Percentiles rank a stretch among this genome's conserved stretches.
These are phyloP conservation scores for Acrocephalus kingi DNA, from an alignment of 2,113 vertebrate species.

Conservation along the genomic window DNA sequence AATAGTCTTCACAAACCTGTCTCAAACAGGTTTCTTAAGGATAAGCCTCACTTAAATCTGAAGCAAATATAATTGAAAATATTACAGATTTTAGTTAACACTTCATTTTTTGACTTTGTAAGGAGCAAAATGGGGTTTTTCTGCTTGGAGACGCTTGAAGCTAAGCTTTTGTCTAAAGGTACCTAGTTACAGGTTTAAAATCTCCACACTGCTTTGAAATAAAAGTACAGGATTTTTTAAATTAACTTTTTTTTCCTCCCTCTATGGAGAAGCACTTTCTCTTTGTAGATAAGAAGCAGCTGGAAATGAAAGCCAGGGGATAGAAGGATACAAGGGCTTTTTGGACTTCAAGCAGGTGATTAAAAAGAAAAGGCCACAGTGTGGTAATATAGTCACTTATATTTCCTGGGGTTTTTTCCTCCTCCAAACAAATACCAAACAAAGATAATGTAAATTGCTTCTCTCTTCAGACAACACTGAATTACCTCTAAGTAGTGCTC, in stretches of 20 bases:
- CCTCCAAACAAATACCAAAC: neutral
- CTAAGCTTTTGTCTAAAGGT: neutral
- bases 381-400: neutral
- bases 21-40: neutral
- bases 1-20: constrained; percentile 3
- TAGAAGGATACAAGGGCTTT: neutral
- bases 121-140: neutral
- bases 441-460: neutral
- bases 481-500: neutral
- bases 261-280: neutral
- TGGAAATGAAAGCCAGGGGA: neutral
- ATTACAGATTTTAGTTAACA: neutral
- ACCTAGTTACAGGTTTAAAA: neutral
- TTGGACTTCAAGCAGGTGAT: neutral
- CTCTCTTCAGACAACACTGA: neutral
- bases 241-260: neutral
- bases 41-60: neutral
- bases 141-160: neutral
- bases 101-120: neutral
- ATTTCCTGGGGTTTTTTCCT: neutral
- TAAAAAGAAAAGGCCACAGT: neutral
- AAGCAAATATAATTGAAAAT: neutral
- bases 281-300: neutral
- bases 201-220: neutral
- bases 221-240: neutral